Conservation (phyloP, 2,113 vertebrate genomes). For the Ammodytes dubius region DNA sequence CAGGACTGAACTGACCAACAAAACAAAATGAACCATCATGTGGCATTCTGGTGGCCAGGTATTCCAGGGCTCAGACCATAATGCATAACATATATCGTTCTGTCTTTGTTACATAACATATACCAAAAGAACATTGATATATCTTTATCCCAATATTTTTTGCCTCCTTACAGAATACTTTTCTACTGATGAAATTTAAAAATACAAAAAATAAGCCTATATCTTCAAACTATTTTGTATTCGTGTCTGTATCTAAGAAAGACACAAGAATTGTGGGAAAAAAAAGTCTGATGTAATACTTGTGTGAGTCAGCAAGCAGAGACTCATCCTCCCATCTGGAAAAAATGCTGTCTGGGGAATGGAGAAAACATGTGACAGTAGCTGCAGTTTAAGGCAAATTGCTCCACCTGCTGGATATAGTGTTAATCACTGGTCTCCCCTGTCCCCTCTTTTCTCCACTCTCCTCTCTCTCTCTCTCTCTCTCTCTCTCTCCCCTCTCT, state of each 20-base stretch:
- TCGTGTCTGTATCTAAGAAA: constrained; percentile 5
- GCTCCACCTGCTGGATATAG: constrained; percentile 71
- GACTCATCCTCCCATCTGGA: constrained; percentile 74
- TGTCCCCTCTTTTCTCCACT: not conserved
- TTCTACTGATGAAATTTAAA: not conserved
- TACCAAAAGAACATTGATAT: not conserved
- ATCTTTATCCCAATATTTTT: not conserved
- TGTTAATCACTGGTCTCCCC: not conserved
- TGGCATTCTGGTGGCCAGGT: not conserved
- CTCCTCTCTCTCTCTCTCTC: not conserved
- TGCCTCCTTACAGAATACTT: not conserved
- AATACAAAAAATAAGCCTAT: not conserved
- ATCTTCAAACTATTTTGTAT: not conserved
- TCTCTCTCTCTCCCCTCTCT: not conserved
- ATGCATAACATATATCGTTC: not conserved
- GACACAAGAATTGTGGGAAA: constrained; percentile 74
- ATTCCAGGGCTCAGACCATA: not conserved
- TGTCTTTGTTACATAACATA: not conserved
- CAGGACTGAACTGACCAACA: not conserved
- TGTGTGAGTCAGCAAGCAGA: constrained; percentile 43
- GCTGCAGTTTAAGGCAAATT: constrained; percentile 2
- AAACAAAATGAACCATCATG: not conserved
- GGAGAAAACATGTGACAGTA: constrained; percentile 47
- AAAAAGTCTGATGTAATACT: constrained; percentile 68
- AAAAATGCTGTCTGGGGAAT: constrained; percentile 65